phyloP scores from a whole-genome alignment of 2,113 vertebrate genomes.

The Corapipo altera region DNA sequence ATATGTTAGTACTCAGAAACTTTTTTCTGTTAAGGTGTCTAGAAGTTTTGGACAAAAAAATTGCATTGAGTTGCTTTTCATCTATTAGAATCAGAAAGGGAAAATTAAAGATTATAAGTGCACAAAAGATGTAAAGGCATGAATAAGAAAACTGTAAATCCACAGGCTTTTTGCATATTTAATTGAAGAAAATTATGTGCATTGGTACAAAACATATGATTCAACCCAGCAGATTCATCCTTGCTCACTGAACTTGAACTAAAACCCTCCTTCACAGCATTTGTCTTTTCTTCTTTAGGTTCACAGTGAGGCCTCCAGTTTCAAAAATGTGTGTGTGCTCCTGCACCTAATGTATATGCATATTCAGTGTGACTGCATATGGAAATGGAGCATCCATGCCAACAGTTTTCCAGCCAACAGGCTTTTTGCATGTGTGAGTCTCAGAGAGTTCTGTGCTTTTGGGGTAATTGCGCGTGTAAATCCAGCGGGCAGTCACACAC shows the following conservation, averaged over 20 bases:
- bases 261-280: neutral
- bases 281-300: constrained; percentile 51
- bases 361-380: constrained; percentile 22
- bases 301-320: constrained; percentile 7
- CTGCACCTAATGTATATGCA: constrained; percentile 30
- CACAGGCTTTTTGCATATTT: neutral
- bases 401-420: constrained; percentile 35
- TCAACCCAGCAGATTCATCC: neutral
- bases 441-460: neutral
- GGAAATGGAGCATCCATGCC: constrained; percentile 35
- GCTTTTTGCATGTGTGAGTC: neutral
- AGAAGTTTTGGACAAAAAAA: neutral
- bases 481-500: neutral
- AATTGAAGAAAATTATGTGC: neutral
- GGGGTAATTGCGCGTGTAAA: constrained; percentile 7
- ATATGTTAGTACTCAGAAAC: neutral
- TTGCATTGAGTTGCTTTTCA: neutral
- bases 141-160: constrained; percentile 38
- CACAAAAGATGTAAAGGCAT: neutral
- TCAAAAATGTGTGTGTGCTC: neutral
- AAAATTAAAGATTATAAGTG: constrained; percentile 2
- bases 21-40: neutral
- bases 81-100: neutral
- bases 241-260: neutral
- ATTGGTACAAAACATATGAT: neutral